phyloP scores from a whole-genome alignment of 2,113 vertebrate species.

The Tragulus kanchil region DNA sequence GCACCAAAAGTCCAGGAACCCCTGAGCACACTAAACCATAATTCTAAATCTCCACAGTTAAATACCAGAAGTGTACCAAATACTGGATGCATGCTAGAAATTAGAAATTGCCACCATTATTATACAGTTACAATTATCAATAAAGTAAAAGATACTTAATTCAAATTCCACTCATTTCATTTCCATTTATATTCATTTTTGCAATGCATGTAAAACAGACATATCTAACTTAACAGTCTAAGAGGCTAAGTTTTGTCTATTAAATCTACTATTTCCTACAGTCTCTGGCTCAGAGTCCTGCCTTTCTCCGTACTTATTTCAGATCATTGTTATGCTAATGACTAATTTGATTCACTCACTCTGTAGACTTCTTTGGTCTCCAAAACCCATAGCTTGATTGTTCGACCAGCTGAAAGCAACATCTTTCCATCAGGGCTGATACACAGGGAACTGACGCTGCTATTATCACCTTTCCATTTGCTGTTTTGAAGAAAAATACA shows the following conservation, averaged over 20 bases:
- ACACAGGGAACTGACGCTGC: slow-evolving; percentile 94
- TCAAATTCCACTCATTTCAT: slow-evolving; percentile 25
- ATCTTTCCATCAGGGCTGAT: slow-evolving; percentile 97
- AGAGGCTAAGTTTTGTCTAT: neutral
- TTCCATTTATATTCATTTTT: neutral
- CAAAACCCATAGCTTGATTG: slow-evolving; percentile 99
- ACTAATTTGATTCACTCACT: slow-evolving; percentile 89
- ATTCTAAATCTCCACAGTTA: neutral
- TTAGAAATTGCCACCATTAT: slow-evolving; percentile 9
- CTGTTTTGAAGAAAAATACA: slow-evolving; percentile 85
- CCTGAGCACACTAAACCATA: neutral
- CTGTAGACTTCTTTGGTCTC: slow-evolving; percentile 98
- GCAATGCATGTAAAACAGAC: neutral
- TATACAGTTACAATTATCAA: neutral
- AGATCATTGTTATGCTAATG: slow-evolving; percentile 22
- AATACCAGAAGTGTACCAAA: neutral
- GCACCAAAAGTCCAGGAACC: slow-evolving; percentile 76
- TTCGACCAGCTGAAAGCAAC: slow-evolving; percentile 96
- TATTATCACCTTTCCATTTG: slow-evolving; percentile 98
- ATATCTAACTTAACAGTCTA: neutral
- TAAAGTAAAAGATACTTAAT: neutral
- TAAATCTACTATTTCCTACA: neutral
- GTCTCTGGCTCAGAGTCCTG: neutral
- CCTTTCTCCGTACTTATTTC: slow-evolving; percentile 8
- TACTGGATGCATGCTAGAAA: neutral